Evolutionary conservation across 2,888 invertebrate species (phyloP).

Genomic region (Nomada goodeniana): DNA sequence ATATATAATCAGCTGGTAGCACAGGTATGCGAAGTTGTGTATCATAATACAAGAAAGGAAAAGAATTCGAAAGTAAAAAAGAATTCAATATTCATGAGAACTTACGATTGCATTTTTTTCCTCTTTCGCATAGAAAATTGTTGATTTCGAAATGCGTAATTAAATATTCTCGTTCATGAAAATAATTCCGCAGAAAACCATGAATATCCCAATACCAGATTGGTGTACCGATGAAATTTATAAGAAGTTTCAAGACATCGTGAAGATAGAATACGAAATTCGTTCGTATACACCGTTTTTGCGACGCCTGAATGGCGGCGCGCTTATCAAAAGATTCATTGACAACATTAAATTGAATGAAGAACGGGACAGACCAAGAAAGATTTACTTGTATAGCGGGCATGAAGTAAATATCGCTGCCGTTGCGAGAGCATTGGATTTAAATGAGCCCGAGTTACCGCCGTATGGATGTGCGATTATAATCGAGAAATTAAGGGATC

Average conservation of each 20-base stretch:
- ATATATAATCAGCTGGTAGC: slow-evolving; percentile 54
- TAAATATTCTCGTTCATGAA: background rate
- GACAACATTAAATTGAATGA: slow-evolving; percentile 60
- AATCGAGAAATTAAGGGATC: slow-evolving; percentile 67
- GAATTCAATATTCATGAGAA: too few species aligned
- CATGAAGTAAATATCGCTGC: slow-evolving; percentile 71
- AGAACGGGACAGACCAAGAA: slow-evolving; percentile 38
- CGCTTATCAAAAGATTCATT: slow-evolving; percentile 62
- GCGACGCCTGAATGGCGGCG: slow-evolving; percentile 63
- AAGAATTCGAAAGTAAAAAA: too few species aligned
- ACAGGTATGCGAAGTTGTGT: slow-evolving; percentile 63
- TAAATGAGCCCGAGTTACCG: slow-evolving; percentile 59
- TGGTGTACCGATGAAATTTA: slow-evolving; percentile 69
- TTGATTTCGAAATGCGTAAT: background rate
- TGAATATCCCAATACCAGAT: slow-evolving; percentile 61
- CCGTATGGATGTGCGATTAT: slow-evolving; percentile 67
- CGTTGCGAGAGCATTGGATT: slow-evolving; percentile 57
- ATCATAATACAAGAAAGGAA: background rate
- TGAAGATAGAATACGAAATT: slow-evolving; percentile 51
- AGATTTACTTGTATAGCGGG: slow-evolving; percentile 74
- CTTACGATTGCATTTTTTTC: too few species aligned
- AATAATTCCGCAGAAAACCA: slow-evolving; percentile 57
- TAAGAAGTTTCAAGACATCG: slow-evolving; percentile 31
- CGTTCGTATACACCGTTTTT: slow-evolving; percentile 59
- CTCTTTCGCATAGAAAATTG: too few species aligned